Percentiles rank a stretch among this genome's conserved stretches.
Evolutionary conservation across 2,888 invertebrate species (phyloP).

Genomic region (Zeuzera pyrina): DNA sequence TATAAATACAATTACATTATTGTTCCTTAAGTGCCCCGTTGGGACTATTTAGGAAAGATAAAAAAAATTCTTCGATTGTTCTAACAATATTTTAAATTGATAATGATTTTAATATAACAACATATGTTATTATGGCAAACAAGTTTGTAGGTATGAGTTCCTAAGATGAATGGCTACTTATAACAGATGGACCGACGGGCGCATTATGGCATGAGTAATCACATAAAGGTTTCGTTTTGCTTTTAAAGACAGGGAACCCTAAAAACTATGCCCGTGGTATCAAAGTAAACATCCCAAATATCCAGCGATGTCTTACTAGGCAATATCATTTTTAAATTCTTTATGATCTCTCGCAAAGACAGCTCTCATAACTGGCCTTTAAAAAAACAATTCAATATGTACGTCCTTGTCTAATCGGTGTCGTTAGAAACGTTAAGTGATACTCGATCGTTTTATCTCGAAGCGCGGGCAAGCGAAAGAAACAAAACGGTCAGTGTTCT

Average conservation of each 20-base stretch:
- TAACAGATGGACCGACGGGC: too few species aligned
- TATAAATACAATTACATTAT: too few species aligned
- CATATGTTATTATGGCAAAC: too few species aligned
- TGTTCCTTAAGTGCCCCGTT: too few species aligned
- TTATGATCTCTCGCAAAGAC: constrained; percentile 39
- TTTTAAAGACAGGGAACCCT: constrained; percentile 18
- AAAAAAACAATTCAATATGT: constrained; percentile 20
- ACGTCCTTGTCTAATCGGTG: constrained; percentile 18
- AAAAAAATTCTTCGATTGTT: too few species aligned
- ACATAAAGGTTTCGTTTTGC: too few species aligned
- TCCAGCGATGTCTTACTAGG: constrained; percentile 28
- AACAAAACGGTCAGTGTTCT: constrained; percentile 39
- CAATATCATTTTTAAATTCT: constrained; percentile 54
- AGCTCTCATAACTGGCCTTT: constrained; percentile 30
- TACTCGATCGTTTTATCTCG: constrained; percentile 17
- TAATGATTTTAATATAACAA: too few species aligned
- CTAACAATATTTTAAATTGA: too few species aligned
- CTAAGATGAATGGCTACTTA: too few species aligned
- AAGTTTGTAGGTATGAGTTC: too few species aligned
- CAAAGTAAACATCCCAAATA: constrained; percentile 46
- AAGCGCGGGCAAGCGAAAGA: constrained; percentile 34
- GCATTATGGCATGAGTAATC: too few species aligned
- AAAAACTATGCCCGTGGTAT: constrained; percentile 23
- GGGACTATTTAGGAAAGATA: too few species aligned
- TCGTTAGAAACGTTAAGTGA: constrained; percentile 11